Base-by-base conservation (phyloP, 2,888 invertebrate species). In the Acronicta alni region DNA sequence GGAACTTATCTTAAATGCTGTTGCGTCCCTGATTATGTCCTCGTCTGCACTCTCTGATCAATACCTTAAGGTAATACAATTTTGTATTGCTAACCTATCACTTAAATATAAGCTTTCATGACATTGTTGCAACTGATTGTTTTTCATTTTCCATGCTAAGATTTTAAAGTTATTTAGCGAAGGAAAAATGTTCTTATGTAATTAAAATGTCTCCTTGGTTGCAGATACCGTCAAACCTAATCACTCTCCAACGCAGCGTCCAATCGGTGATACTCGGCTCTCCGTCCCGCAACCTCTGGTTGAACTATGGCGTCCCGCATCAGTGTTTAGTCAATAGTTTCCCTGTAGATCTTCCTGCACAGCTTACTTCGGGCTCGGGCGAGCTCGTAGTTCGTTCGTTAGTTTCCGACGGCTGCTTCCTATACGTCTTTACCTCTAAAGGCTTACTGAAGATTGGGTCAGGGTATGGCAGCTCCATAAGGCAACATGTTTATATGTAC, bases 361-460 rank as follows among this genome's bases (percentile, higher is more conserved):
- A 84, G 55, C 69, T 93, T 42, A 88, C 89, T 2, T 62, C 84
- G 0, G 89, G 89, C 3, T 73, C 91, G 0, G 84, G 85, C 2
- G 94, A 93, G 57, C 84, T 94, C 1, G 87, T 93, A 15, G 89
- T 94, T 3, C 83, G 93, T 51, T 96, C 97, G 4, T 95, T 99
- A 81, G 97, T 98, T 8, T 97, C 98, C 72, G 99, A 99, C 89
- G 99, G 99, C 10, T 96, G 97, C 70, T 98, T 96, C 89, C 95
- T 99, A 52, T 99, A 98, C 89, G 94, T 99, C 26, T 97, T 98
- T 79, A 96, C 97, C 30, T 96, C 97, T 10, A 96, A 96, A 78
- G 98, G 98, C 1, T 94, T 99, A 44, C 95, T 98, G 67, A 99
- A 99, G 94, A 96, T 99, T 66, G 99, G 99, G 16, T 98, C 99